Base-by-base conservation (phyloP, 2,797 vertebrate species). In the Oreortyx pictus region DNA sequence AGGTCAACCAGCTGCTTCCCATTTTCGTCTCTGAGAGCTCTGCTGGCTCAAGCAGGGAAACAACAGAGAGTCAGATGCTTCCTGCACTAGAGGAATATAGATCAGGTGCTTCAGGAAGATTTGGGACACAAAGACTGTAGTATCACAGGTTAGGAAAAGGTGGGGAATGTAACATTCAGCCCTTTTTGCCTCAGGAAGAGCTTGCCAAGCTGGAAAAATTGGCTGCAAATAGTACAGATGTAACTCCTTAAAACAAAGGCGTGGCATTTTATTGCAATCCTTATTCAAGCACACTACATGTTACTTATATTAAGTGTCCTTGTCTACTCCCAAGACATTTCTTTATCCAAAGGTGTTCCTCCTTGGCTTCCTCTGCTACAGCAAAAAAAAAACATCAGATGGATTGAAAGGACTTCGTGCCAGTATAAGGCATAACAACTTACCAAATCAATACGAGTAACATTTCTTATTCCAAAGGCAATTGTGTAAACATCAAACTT, bases 391-490 rank as follows among this genome's bases (percentile, higher is more conserved):
- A 37, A 37, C 5, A 27, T 44, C 60, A 47, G 14, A 14, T 47
- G 25, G 89, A 52, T n/a, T 9, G 0, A 46, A 67, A 77, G 24
- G 46, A 71, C 6, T 37, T 14, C 11, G 18, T 1, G 4, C 25
- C 43, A 61, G 50, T 24, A 73, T 22, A 71, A 11, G 27, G 31
- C 65, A 6, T 0, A 89, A 49, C 47, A 67, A 94, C 95, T 86
- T 93, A 99, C 99, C 98, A 97, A 98, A 84, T 99, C 98, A n/a
- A 99, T 98, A 83, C 96, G 99, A 27, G 99, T 99, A 93, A 99
- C 98, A 39, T 99, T 99, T 84, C 99, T 98, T 91, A 99, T 99
- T 46, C 99, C 99, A 72, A 99, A 99, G 37, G 99, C 99, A 90
- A 99, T 98, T 89, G 98, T 98, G 95, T 99, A 99, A 91, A 99